Base-by-base conservation (phyloP, 1,140 invertebrate genomes). In the Euura lappo region DNA sequence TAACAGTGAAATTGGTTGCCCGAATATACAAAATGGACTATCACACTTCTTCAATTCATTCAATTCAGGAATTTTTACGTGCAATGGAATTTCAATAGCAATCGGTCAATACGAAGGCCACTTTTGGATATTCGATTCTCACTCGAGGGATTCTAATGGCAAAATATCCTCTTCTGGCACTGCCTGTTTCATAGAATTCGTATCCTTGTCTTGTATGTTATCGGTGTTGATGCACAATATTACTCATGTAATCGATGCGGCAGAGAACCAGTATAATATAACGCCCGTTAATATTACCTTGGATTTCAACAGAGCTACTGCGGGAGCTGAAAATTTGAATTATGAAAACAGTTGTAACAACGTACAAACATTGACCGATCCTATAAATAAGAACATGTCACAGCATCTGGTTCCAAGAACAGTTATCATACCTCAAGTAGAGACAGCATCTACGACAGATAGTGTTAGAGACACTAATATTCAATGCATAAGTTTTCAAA, bases 261-360 rank as follows among this genome's bases (percentile, higher is more conserved):
- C 47, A 51, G 47, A 51, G n/a, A 51, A 51, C 47, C 47, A 51
- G n/a, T 51, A 7, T 51, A 51, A 51, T 51, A 51, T 51, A 51
- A 51, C 47, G 47, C 47, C 47, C 7, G 47, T 8, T 51, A 8
- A 7, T 51, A n/a, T 51, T 51, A 28, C 28, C 28, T 28, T 28
- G 28, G 28, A 28, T 28, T 28, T 28, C 28, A 28, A 28, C 28
- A 28, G n/a, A n/a, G n/a, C 47, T 51, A 51, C 47, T 51, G 28
- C 28, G 28, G 47, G 47, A 8, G 47, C 47, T 51, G 47, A 51
- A 51, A 51, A 51, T 51, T 51, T 51, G 47, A 51, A 51, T 51
- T 51, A 66, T 68, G 44, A 45, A 72, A 67, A 67, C 42, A 72
- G 65, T 67, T 68, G 13, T 11, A 68, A 45, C 68, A 68, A 13